Base-by-base conservation (phyloP, 2,113 vertebrate genomes). In the Boulengeromyrus knoepffleri region DNA sequence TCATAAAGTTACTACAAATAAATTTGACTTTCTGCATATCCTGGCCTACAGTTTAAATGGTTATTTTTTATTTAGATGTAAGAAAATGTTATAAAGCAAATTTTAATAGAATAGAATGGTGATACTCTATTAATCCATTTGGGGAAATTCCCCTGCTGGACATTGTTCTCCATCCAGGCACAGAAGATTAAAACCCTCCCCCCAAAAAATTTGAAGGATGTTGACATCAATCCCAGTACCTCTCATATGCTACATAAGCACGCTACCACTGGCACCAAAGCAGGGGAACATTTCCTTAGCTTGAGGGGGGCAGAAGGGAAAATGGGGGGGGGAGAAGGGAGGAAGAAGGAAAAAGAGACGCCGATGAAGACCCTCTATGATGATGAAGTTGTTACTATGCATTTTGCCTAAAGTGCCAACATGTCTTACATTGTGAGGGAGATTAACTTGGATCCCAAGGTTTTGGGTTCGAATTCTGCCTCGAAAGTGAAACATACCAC, bases 21-120 rank as follows among this genome's bases (percentile, higher is more conserved):
- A 90, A 90, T 31, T 31, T 87, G 58, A 49, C 46, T 42, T 90
- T 90, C 85, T 74, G 50, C 86, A 9, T 89, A 84, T 84, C 17
- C 39, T 47, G n/a, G 85, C 50, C n/a, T 52, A 8, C 47, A 39
- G n/a, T 50, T 52, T 52, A 47, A 8, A 50, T 53, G 0, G n/a
- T 56, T 52, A 9, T 87, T 8, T 9, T 46, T 52, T 53, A 13
- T 87, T 87, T 36, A 53, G 5, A 39, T 36, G 27, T 17, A 87
- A 5, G 3, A 50, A 85, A 47, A 24, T 31, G 10, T n/a, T 47
- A 46, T 12, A 45, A 46, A n/a, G 12, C 19, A 1, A 66, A 27
- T 66, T 66, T 66, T 27, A 66, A 66, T 27, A 66, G 58, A 66
- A 27, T 27, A 27, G 8, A 66, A 66, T 1, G n/a, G 62, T 27